phyloP scores from a whole-genome alignment of 2,113 vertebrate genomes.

The Lepus timidus region DNA sequence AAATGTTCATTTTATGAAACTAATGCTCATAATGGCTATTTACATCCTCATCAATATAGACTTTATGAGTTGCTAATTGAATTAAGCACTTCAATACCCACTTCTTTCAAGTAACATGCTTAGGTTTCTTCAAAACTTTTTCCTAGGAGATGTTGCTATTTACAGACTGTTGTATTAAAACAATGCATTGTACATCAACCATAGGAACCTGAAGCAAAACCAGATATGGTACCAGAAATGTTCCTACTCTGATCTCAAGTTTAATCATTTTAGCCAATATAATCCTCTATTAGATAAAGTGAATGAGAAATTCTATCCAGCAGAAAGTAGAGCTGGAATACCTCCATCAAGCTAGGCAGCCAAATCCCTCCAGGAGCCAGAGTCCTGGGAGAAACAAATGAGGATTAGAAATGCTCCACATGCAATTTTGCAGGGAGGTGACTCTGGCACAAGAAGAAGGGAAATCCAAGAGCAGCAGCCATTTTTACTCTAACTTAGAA shows the following conservation, averaged over 20 bases:
- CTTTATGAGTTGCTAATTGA: conserved; percentile 80
- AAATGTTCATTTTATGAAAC: conserved; percentile 78
- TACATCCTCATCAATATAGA: conserved; percentile 68
- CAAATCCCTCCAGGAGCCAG: conserved; percentile 55
- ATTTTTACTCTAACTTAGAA: background rate
- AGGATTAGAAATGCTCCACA: background rate
- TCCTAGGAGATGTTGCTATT: conserved; percentile 63
- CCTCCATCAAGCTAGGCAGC: conserved; percentile 55
- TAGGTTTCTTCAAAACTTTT: conserved; percentile 60
- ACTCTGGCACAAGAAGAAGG: background rate
- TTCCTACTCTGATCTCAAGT: background rate
- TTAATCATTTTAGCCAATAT: conserved; percentile 58
- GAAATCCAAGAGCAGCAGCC: background rate
- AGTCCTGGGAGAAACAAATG: conserved; percentile 49
- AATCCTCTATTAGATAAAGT: conserved; percentile 61
- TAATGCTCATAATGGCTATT: conserved; percentile 62
- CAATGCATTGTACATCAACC: background rate
- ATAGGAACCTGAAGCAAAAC: conserved; percentile 61
- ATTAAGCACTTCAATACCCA: conserved; percentile 72
- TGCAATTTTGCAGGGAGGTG: background rate
- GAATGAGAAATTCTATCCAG: conserved; percentile 68
- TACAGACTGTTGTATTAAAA: conserved; percentile 61
- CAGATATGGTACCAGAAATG: conserved; percentile 43
- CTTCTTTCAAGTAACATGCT: conserved; percentile 73
- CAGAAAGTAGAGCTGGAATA: conserved; percentile 75